Base-by-base conservation (phyloP, 1,140 invertebrate species). In the Lordiphosa stackelbergi region DNA sequence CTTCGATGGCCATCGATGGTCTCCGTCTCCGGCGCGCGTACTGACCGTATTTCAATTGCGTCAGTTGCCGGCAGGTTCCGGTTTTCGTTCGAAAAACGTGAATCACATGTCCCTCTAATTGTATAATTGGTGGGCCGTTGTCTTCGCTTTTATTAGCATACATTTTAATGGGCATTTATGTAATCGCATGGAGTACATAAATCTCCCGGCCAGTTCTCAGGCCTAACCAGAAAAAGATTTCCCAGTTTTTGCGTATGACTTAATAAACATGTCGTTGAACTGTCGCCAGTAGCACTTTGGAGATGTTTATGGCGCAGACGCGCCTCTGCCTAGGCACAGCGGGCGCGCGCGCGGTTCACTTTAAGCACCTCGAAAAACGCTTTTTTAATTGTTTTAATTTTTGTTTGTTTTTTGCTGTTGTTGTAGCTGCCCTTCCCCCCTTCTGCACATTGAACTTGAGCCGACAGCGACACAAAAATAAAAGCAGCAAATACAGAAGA, bases 201-300 rank as follows among this genome's bases (percentile, higher is more conserved):
- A 79, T 81, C 62, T 64, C 45, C 45, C 63, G 52, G 43, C 54
- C 43, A 61, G 75, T 81, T 78, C 75, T 78, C 65, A 69, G 63
- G 55, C 65, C 28, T 49, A 49, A 48, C 4, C 16, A 36, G 12
- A 35, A 48, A 38, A 38, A 53, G 64, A 59, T 51, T 64, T 73
- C 68, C 68, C 70, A 66, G 61, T 66, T 75, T 77, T 77, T 69
- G 73, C 73, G 73, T 84, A 83, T 83, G 77, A 83, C 77, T 83
- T 83, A 83, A 83, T 83, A 83, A 83, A 83, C 77, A 83, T 83
- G 77, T 83, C 77, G 77, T 83, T 83, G 77, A 83, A 83, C 77
- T 83, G 77, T 81, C 60, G 72, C 77, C 75, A 68, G 66, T 64
- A 78, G 64, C 64, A 53, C 46, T 36, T 53, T 34, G 34, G 8